These are phyloP conservation scores for Zosterops lateralis DNA, from an alignment of 2,113 vertebrate species.

Conservation along the genomic window DNA sequence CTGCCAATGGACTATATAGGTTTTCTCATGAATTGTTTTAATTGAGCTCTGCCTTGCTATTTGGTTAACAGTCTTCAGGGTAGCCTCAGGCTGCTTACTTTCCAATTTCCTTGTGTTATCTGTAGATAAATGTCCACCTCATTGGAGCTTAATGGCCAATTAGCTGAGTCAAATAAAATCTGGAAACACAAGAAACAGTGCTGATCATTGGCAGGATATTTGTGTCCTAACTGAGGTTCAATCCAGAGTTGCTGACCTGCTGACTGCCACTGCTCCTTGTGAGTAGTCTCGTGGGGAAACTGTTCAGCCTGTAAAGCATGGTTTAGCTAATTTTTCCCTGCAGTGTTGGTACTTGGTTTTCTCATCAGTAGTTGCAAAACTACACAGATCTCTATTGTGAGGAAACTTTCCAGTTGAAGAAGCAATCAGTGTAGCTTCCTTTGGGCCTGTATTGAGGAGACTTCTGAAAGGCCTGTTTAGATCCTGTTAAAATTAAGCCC, in stretches of 20 bases:
- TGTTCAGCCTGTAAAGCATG: background rate
- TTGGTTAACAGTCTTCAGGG: constrained; percentile 35
- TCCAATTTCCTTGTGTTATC: constrained; percentile 45
- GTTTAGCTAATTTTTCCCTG: background rate
- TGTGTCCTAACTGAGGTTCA: background rate
- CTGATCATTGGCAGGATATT: constrained; percentile 7
- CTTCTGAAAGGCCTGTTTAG: accelerated
- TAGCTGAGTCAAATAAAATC: constrained; percentile 53
- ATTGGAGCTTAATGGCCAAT: constrained; percentile 37
- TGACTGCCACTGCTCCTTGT: background rate
- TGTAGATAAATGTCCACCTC: constrained; percentile 30
- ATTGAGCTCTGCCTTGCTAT: constrained; percentile 19
- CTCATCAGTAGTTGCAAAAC: background rate
- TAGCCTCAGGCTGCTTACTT: constrained; percentile 46
- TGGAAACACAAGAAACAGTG: constrained; percentile 11
- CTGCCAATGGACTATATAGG: constrained; percentile 3
- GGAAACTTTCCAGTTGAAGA: background rate
- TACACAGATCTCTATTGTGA: background rate
- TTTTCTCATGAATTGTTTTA: constrained; percentile 58
- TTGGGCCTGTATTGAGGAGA: accelerated
- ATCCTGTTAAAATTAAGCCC: background rate
- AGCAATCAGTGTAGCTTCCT: background rate
- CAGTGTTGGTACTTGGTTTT: background rate
- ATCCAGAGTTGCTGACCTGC: background rate
- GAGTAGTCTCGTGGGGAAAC: background rate